phyloP scores from a whole-genome alignment of 2,113 vertebrate species.

The Chitala chitala region DNA sequence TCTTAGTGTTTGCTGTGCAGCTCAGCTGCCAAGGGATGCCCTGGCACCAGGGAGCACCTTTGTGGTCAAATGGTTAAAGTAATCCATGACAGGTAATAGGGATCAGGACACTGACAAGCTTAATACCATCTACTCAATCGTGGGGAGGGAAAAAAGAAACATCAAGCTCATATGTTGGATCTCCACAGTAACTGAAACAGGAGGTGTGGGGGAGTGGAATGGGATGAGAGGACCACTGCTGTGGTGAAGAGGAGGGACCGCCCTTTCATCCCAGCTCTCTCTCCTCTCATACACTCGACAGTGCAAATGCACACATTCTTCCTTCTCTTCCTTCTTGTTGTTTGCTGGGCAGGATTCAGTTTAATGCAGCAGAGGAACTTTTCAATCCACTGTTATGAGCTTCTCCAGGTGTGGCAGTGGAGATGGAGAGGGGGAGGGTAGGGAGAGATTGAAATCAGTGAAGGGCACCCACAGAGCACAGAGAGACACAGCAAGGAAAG shows the following conservation, averaged over 20 bases:
- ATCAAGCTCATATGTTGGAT: not conserved
- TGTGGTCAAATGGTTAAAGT: not conserved
- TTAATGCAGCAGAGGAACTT: conserved; percentile 29
- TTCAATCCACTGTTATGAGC: conserved; percentile 3
- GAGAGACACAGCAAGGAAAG: not conserved
- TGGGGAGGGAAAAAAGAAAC: not conserved
- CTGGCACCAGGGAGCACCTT: not conserved
- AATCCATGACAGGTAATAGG: not conserved
- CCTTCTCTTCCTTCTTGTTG: conserved; percentile 28
- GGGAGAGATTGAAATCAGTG: not conserved
- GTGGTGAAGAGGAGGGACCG: not conserved
- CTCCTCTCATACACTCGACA: conserved; percentile 13
- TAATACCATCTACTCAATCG: not conserved
- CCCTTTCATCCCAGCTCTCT: not conserved
- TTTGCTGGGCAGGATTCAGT: conserved; percentile 34
- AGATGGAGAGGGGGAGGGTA: not conserved
- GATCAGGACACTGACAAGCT: not conserved
- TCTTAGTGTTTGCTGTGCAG: not conserved
- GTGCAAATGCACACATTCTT: conserved; percentile 34
- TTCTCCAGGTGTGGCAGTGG: not conserved
- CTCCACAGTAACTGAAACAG: not conserved
- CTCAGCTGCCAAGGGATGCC: not conserved
- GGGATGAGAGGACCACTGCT: not conserved
- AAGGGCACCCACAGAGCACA: not conserved
- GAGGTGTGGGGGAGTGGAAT: not conserved